phyloP scores from a whole-genome alignment of 2,113 vertebrate species.

The Colossoma macropomum region DNA sequence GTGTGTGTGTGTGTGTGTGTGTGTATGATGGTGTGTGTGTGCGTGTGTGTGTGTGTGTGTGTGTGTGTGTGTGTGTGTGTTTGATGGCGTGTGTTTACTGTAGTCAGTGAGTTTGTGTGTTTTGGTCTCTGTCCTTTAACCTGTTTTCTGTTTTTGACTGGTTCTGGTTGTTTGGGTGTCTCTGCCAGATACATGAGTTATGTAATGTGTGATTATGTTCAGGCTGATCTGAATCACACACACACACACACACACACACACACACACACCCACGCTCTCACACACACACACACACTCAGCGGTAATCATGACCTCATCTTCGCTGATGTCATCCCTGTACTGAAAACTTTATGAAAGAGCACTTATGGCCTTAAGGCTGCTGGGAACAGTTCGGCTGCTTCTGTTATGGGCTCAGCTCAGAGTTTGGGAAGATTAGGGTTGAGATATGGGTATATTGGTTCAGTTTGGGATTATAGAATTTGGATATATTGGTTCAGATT shows the following conservation, averaged over 20 bases:
- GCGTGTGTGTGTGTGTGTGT: conserved; percentile 2
- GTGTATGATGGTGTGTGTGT: neutral
- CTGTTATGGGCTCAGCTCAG: too few relatives aligned
- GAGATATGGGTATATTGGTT: too few relatives aligned
- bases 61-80: neutral
- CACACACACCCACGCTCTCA: conserved; percentile 4
- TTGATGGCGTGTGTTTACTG: neutral
- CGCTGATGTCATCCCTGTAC: neutral
- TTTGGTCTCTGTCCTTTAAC: neutral
- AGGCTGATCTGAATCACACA: neutral
- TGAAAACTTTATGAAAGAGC: neutral
- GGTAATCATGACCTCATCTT: conserved; percentile 34
- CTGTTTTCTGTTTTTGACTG: neutral
- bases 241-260: conserved; percentile 1
- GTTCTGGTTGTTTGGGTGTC: neutral
- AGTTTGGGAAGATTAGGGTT: too few relatives aligned
- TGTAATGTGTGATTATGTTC: conserved; percentile 1
- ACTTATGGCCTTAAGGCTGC: neutral
- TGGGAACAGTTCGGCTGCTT: too few relatives aligned
- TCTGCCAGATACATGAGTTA: conserved; percentile 19
- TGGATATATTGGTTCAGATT: too few relatives aligned
- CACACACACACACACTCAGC: neutral
- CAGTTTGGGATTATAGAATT: neutral
- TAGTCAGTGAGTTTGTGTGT: neutral
- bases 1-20: too few relatives aligned